Evolutionary conservation across 2,888 invertebrate species (phyloP), one percentile per base, ranked within the genome.

Genomic region (Ophonus ardosiacus): DNA sequence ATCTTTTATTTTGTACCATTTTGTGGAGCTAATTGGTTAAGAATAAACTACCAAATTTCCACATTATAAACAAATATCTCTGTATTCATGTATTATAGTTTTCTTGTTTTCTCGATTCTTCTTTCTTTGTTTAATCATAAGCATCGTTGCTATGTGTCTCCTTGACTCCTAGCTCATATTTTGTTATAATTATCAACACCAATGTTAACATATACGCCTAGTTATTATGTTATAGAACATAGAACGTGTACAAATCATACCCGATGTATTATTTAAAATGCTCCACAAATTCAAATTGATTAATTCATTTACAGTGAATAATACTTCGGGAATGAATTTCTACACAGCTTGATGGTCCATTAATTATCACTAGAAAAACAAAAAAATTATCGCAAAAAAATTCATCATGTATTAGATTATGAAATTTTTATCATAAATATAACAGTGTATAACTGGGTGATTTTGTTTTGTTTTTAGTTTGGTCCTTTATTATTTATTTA

Each of bases 1-100:
- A 17, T 87, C 87, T 88, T 87, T 88, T 88, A 87, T 88, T 87
- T 87, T 86, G 86, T 87, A 87, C 87, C 86, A 87, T 79, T 82
- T 84, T 84, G 84, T 84, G 78, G 78, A 61, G 63, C 51, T 51
- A 63, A 56, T 80, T 80, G 80, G 80, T 80, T 57, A 40, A 59
- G 40, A 80, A 80, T 80, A 80, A 80, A 80, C 31, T 43, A 80
- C 80, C 80, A 80, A 80, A 80, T 59, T 38, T 80, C 80, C 80
- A 80, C 80, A 80, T 80, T 57, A 79, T 79, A 79, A 79, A 79
- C 56, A 79, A 80, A 80, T 80, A 80, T 80, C 80, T 80, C 80
- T 80, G 80, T 80, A 80, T 80, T 80, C 80, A 80, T 80, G 80
- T 80, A 80, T 80, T 80, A 80, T 80, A 80, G 80, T 61, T 80